phyloP scores from a whole-genome alignment of 2,113 vertebrate genomes.

The Holacanthus passer region DNA sequence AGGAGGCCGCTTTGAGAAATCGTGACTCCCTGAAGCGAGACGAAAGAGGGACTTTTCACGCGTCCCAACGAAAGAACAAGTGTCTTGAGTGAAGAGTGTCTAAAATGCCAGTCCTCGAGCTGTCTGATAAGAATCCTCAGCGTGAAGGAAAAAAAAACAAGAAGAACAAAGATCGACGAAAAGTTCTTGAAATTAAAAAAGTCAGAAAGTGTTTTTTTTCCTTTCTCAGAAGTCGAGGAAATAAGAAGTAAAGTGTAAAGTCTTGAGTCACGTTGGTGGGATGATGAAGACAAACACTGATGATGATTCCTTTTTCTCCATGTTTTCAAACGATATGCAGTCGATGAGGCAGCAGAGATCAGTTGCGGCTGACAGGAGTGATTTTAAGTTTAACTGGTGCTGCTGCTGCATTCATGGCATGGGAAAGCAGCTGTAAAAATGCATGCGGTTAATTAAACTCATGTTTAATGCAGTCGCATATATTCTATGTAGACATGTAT shows the following conservation, averaged over 20 bases:
- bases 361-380: conserved; percentile 7
- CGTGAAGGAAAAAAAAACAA: conserved; percentile 21
- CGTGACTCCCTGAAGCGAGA: conserved; percentile 7
- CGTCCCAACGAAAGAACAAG: conserved; percentile 21
- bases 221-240: background rate
- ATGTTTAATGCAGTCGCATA: background rate
- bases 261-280: conserved; percentile 7
- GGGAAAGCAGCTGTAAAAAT: conserved; percentile 2
- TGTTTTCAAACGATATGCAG: conserved; percentile 8
- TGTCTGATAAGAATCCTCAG: conserved; percentile 44
- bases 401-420: conserved; percentile 46
- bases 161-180: conserved; percentile 2
- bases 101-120: conserved; percentile 60
- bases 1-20: background rate
- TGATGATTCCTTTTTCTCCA: conserved; percentile 5
- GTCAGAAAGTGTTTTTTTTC: background rate
- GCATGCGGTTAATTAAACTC: background rate
- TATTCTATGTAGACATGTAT: background rate
- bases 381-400: background rate
- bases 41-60: background rate
- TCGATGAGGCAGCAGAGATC: conserved; percentile 61
- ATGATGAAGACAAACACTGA: conserved; percentile 14
- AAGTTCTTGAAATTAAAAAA: conserved; percentile 50
- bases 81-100: background rate
- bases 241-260: conserved; percentile 18